Base-by-base conservation (phyloP, 2,888 invertebrate species). In the Brenthis hecate region DNA sequence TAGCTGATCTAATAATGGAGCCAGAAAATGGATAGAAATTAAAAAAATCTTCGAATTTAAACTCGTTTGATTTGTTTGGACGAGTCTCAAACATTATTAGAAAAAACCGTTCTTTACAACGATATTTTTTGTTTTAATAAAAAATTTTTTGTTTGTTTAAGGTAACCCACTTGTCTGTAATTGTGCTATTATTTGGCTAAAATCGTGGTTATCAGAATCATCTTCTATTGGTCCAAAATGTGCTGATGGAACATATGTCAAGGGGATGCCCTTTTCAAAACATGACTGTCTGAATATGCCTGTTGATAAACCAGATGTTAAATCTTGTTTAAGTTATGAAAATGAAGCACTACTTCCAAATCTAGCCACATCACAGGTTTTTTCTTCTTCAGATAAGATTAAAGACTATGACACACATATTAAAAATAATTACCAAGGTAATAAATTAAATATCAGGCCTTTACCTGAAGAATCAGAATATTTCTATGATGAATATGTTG, bases 121-220 rank as follows among this genome's bases (percentile, higher is more conserved):
- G 8, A 36, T 19, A 36, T 6, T 32, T 3, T 32, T 8, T 32
- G 13, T 51, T 56, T 6, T 56, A 47, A 58, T 54, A 28, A 1
- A 19, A 1, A n/a, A 16, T 53, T 36, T 54, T n/a, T 50, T 32
- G 62, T 51, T 61, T 47, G 51, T 69, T 88, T 72, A 85, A 97
- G 97, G 96, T 48, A 98, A 98, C 89, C 98, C 98, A 1, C 89
- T 98, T 72, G 93, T 94, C 28, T 98, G 98, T 82, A 95, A 96
- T 61, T 98, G 98, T 81, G 95, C 95, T 73, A 94, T 97, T 84
- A 93, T 96, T 65, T 98, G 98, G 98, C 87, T 98, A 2, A 95
- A 96, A 76, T 96, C 95, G 3, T 97, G 97, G 97, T 86, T 97
- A 36, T 95, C 95, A 72, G 96, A 97, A 83, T 95, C 95, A 0